These are phyloP conservation scores for Osmerus eperlanus DNA, from an alignment of 2,113 vertebrate genomes.

Conservation along the genomic window DNA sequence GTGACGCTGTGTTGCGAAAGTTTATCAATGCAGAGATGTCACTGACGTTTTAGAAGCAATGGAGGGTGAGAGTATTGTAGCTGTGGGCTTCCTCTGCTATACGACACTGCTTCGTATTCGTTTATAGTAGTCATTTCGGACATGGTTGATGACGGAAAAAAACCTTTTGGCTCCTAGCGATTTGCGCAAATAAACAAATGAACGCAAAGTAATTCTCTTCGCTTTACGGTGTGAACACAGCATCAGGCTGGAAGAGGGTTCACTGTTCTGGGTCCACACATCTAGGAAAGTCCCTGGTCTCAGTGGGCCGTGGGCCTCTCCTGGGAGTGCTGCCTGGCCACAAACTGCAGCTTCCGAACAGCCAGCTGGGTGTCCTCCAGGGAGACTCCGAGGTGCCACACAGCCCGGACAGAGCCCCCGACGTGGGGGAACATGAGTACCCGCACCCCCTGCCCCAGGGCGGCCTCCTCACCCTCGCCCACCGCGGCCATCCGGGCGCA, in stretches of 20 bases:
- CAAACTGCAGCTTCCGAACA: constrained; percentile 73
- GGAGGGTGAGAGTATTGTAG: too few relatives aligned
- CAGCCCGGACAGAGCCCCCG: constrained; percentile 46
- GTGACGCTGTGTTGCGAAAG: too few relatives aligned
- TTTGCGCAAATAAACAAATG: too few relatives aligned
- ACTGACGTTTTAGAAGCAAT: too few relatives aligned
- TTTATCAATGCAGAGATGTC: too few relatives aligned
- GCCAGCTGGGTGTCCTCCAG: constrained; percentile 71
- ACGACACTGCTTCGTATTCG: too few relatives aligned
- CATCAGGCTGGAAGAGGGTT: background rate
- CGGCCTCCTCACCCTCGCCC: constrained; percentile 61
- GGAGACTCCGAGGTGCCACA: constrained; percentile 78
- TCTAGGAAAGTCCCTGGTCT: constrained; percentile 15
- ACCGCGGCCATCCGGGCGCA: constrained; percentile 68
- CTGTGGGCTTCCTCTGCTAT: too few relatives aligned
- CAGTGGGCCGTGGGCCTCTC: constrained; percentile 26
- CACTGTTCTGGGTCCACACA: background rate
- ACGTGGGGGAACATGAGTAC: constrained; percentile 75
- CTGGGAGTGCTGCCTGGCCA: constrained; percentile 52
- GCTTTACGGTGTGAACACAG: too few relatives aligned
- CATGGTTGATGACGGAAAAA: too few relatives aligned
- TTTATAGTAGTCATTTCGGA: too few relatives aligned
- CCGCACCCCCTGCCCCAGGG: constrained; percentile 54
- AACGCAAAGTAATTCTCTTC: too few relatives aligned
- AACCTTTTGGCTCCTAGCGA: too few relatives aligned